A percentile compares a stretch with the other conserved stretches of the same genome.
phyloP scores from a whole-genome alignment of 2,888 invertebrate genomes.

The Ectemnius lituratus region DNA sequence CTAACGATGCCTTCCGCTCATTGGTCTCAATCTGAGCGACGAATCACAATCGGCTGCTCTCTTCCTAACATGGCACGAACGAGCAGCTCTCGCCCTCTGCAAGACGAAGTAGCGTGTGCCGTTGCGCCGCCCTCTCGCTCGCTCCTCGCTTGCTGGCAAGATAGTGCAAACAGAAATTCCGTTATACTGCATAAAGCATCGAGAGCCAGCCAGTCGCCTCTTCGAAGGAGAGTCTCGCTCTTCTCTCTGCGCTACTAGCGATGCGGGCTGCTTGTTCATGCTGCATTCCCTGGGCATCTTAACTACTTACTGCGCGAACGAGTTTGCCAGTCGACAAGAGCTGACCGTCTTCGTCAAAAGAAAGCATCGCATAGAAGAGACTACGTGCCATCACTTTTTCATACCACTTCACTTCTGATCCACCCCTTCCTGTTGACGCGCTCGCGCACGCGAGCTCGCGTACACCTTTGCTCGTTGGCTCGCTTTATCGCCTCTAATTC shows the following conservation, averaged over 20 bases:
- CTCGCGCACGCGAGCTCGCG: no score
- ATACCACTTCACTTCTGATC: no score
- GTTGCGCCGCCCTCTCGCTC: constrained; percentile 31
- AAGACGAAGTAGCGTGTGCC: constrained; percentile 55
- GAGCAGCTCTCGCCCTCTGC: constrained; percentile 16
- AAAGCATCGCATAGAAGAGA: constrained; percentile 24
- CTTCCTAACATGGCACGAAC: constrained; percentile 49
- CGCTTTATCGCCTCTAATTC: constrained; percentile 53
- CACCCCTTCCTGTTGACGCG: no score
- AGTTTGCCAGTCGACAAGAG: constrained; percentile 56
- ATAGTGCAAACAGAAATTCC: constrained; percentile 70
- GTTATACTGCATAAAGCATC: constrained; percentile 67
- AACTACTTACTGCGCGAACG: constrained; percentile 63
- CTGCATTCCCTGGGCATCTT: constrained; percentile 71
- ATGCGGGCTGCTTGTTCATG: constrained; percentile 58
- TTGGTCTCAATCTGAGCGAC: constrained; percentile 53
- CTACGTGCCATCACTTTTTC: no score
- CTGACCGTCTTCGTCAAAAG: constrained; percentile 27
- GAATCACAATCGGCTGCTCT: constrained; percentile 49
- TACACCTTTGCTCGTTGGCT: background rate
- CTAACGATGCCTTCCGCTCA: constrained; percentile 56
- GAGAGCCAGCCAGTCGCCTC: constrained; percentile 20
- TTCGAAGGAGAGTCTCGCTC: constrained; percentile 11
- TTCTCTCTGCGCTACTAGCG: constrained; percentile 45
- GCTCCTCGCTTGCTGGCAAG: constrained; percentile 32